These are phyloP conservation scores for Hofmannophila pseudospretella DNA, from an alignment of 2,888 invertebrate genomes.

Conservation along the genomic window DNA sequence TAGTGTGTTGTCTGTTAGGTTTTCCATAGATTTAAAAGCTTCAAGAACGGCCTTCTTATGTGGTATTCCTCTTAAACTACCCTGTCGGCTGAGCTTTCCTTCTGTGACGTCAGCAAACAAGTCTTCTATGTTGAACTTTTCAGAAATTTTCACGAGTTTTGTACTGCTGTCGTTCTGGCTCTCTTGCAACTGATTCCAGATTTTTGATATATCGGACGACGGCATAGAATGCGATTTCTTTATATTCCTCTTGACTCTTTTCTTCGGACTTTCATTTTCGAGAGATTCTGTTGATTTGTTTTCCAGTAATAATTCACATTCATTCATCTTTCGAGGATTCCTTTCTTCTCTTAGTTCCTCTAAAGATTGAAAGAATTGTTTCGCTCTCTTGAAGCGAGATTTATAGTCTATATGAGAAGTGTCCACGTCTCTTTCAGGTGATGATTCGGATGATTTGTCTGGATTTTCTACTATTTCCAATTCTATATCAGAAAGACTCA, in stretches of 20 bases:
- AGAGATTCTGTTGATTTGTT: slow-evolving; percentile 55
- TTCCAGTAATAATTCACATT: slow-evolving; percentile 54
- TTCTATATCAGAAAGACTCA: slow-evolving; percentile 64
- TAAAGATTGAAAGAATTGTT: slow-evolving; percentile 68
- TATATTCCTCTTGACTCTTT: slow-evolving; percentile 45
- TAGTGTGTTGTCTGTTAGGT: slow-evolving; percentile 47
- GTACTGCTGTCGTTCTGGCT: slow-evolving; percentile 24
- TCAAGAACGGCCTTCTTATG: slow-evolving; percentile 74
- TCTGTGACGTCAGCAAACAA: slow-evolving; percentile 69
- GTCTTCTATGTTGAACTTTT: slow-evolving; percentile 73
- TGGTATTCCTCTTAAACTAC: slow-evolving; percentile 73
- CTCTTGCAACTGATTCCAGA: slow-evolving; percentile 55
- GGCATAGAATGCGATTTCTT: slow-evolving; percentile 62
- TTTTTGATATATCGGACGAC: slow-evolving; percentile 63
- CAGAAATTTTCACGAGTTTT: slow-evolving; percentile 67
- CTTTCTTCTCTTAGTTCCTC: slow-evolving; percentile 57
- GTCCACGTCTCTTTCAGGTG: slow-evolving; percentile 38
- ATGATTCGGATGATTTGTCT: slow-evolving; percentile 37
- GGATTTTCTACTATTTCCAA: slow-evolving; percentile 60
- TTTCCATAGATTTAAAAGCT: slow-evolving; percentile 73
- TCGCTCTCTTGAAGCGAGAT: slow-evolving; percentile 66
- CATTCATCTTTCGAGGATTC: slow-evolving; percentile 51
- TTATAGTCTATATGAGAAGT: slow-evolving; percentile 54
- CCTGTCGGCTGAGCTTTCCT: slow-evolving; percentile 63
- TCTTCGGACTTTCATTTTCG: slow-evolving; percentile 40